These are phyloP conservation scores for Epiblema foenella DNA, from an alignment of 2,888 invertebrate genomes.

Conservation along the genomic window DNA sequence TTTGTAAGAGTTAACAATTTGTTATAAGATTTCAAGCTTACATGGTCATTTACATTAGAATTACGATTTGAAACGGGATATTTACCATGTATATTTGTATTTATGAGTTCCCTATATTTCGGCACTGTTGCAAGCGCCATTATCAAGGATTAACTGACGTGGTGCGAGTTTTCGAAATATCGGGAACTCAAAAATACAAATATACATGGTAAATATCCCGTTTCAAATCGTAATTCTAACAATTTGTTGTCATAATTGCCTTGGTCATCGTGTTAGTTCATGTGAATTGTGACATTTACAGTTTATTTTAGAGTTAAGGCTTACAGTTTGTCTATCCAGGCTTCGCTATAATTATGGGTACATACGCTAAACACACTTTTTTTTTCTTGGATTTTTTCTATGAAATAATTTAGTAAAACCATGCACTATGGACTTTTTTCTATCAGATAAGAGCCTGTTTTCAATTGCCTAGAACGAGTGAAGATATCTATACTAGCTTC, in stretches of 20 bases:
- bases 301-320: not conserved
- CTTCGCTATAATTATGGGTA: slow-evolving; percentile 17
- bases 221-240: too few relatives aligned
- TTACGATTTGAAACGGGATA: too few relatives aligned
- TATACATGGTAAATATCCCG: too few relatives aligned
- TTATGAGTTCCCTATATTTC: too few relatives aligned
- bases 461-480: slow-evolving; percentile 29
- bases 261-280: not conserved
- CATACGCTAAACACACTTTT: slow-evolving; percentile 18
- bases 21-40: too few relatives aligned
- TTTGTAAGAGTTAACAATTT: not conserved
- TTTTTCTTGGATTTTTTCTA: slow-evolving; percentile 25
- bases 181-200: too few relatives aligned
- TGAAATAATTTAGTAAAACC: slow-evolving; percentile 24
- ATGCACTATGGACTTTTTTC: slow-evolving; percentile 13
- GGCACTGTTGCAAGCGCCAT: too few relatives aligned
- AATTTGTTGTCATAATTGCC: too few relatives aligned
- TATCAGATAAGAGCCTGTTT: slow-evolving; percentile 25
- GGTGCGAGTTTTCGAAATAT: too few relatives aligned
- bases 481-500: slow-evolving; percentile 36
- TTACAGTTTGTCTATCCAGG: slow-evolving; percentile 28
- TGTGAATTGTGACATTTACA: slow-evolving; percentile 13
- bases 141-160: too few relatives aligned
- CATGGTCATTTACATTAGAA: too few relatives aligned
- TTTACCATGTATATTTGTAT: too few relatives aligned